Conservation (phyloP, 92 coral and sea anemone species). For the Nematostella vectensis region DNA sequence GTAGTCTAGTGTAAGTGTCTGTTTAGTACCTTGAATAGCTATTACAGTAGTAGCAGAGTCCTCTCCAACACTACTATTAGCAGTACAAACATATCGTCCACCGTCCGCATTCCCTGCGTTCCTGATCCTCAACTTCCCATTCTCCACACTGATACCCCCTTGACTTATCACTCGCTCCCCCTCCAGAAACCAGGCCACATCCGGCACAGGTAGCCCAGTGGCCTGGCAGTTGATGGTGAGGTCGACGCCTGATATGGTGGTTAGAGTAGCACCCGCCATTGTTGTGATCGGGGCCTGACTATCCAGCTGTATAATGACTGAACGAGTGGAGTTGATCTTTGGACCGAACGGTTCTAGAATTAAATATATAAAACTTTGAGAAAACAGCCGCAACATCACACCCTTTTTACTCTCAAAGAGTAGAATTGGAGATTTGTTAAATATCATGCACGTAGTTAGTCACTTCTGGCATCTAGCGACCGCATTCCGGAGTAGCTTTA, state of each 20-base stretch:
- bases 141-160: constrained; percentile 42
- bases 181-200: constrained; percentile 59
- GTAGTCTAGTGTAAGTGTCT: neutral
- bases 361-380: no score
- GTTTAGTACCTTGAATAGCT: constrained; percentile 53
- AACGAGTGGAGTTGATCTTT: constrained; percentile 18
- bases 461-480: no score
- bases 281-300: constrained; percentile 15
- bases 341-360: constrained; percentile 48
- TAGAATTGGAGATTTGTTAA: no score
- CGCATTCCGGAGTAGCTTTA: no score
- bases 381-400: no score
- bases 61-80: constrained; percentile 51
- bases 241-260: constrained; percentile 14
- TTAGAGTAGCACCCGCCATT: constrained; percentile 16
- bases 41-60: constrained; percentile 55
- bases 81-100: constrained; percentile 67
- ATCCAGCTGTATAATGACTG: constrained; percentile 12
- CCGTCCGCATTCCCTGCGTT: constrained; percentile 50
- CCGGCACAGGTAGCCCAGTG: constrained; percentile 63
- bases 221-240: constrained; percentile 49
- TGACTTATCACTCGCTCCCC: constrained; percentile 38
- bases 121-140: constrained; percentile 36
- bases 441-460: no score
- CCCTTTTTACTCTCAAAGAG: no score